Evolutionary conservation across 1,140 invertebrate genomes (phyloP).

Genomic region (Ips nitidus): DNA sequence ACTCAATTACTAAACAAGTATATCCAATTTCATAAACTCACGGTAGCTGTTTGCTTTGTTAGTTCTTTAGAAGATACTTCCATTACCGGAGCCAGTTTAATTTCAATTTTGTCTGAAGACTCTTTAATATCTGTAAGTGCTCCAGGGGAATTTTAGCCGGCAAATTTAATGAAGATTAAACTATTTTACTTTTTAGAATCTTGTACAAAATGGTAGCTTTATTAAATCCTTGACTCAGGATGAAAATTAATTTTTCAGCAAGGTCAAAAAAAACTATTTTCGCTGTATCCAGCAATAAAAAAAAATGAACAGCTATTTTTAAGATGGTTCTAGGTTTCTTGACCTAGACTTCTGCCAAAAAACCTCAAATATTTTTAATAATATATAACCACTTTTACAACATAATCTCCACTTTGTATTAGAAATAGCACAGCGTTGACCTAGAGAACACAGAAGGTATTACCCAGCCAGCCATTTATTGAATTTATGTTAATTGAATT

Average conservation of each 20-base stretch:
- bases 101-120: constrained; percentile 8
- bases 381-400: no score
- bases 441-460: constrained; percentile 15
- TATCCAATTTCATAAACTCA: no score
- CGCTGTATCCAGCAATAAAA: no score
- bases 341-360: no score
- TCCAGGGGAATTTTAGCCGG: background rate
- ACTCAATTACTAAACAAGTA: no score
- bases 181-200: background rate
- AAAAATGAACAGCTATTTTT: no score
- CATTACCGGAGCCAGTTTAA: constrained; percentile 16
- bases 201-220: background rate
- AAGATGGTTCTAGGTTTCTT: no score
- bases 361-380: no score
- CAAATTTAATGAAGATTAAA: background rate
- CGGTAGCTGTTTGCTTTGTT: no score
- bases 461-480: background rate
- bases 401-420: background rate
- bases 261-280: no score
- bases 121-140: constrained; percentile 16
- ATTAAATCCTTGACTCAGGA: background rate
- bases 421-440: constrained; percentile 1
- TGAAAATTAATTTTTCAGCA: background rate
- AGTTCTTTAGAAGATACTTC: background rate
- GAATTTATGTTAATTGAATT: constrained; percentile 15